A percentile compares a stretch with the other conserved stretches of the same genome.
Conservation (phyloP, 2,797 vertebrate genomes). For the Danio kyathit region DNA sequence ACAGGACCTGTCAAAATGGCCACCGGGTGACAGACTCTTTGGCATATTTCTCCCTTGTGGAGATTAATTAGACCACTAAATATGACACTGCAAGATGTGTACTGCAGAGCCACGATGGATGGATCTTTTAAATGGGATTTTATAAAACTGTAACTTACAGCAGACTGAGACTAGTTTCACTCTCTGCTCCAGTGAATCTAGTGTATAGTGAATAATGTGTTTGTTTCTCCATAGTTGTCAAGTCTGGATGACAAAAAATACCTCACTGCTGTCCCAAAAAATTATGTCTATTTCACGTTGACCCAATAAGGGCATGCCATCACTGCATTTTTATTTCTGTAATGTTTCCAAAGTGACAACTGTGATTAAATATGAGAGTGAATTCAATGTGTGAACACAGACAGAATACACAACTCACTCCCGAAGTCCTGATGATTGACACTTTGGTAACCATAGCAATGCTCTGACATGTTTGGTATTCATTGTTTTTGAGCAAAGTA, state of each 20-base stretch:
- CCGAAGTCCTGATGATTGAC: no score
- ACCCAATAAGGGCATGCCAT: not conserved
- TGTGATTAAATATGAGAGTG: no score
- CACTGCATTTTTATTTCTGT: not conserved
- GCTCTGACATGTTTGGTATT: no score
- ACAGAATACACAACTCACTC: no score
- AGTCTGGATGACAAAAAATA: not conserved
- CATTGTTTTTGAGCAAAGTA: no score
- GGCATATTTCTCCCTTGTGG: constrained; percentile 27
- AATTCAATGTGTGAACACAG: no score
- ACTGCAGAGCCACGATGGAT: not conserved
- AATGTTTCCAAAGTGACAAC: no score
- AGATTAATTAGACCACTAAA: constrained; percentile 46
- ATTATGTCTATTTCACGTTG: not conserved
- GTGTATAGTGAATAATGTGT: not conserved
- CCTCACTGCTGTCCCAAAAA: not conserved
- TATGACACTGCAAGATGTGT: constrained; percentile 15
- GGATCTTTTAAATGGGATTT: not conserved
- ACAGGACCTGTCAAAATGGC: constrained; percentile 61
- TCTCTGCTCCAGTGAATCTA: not conserved
- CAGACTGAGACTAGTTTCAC: not conserved
- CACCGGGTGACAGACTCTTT: constrained; percentile 40
- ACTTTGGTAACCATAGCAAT: no score
- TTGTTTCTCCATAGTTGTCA: not conserved
- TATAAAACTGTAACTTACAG: not conserved